A percentile compares a stretch with the other conserved stretches of the same genome.
These are phyloP conservation scores for Zosterops pallidus DNA, from an alignment of 2,113 vertebrate species.

Conservation along the genomic window DNA sequence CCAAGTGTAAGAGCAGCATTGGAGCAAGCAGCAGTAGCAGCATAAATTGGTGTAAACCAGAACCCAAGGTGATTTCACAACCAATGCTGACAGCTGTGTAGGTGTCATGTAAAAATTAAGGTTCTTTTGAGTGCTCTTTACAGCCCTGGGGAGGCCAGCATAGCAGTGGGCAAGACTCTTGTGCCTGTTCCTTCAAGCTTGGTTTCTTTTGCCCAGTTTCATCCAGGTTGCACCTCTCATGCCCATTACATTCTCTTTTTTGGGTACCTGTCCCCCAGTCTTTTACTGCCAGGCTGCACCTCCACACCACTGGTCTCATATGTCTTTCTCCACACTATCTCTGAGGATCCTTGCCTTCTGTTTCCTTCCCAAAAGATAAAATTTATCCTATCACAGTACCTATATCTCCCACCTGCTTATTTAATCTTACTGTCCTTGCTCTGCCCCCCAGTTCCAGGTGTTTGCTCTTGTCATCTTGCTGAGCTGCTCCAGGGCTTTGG, in stretches of 20 bases:
- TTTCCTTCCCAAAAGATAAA: neutral
- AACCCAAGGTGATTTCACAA: neutral
- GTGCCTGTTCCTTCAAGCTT: neutral
- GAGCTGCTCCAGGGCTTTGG: neutral
- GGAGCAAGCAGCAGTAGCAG: neutral
- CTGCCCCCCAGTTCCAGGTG: neutral
- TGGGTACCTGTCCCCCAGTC: too few species aligned
- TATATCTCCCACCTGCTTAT: neutral
- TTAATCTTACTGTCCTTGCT: neutral
- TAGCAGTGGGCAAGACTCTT: neutral
- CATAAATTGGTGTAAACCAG: neutral
- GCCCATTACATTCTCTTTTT: neutral
- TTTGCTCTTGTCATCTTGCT: neutral
- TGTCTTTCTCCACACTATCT: neutral
- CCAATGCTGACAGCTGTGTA: neutral
- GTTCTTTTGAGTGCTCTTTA: neutral
- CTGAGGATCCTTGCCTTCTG: neutral
- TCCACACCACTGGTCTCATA: neutral
- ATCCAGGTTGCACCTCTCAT: accelerated
- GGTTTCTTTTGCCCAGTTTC: neutral
- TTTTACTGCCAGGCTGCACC: neutral
- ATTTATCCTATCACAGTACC: neutral
- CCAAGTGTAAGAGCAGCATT: neutral
- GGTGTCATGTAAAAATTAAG: neutral
- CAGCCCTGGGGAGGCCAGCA: neutral